A percentile compares a stretch with the other conserved stretches of the same genome.
Evolutionary conservation across 2,113 vertebrate genomes (phyloP).

Genomic region (Aegotheles bennettii): DNA sequence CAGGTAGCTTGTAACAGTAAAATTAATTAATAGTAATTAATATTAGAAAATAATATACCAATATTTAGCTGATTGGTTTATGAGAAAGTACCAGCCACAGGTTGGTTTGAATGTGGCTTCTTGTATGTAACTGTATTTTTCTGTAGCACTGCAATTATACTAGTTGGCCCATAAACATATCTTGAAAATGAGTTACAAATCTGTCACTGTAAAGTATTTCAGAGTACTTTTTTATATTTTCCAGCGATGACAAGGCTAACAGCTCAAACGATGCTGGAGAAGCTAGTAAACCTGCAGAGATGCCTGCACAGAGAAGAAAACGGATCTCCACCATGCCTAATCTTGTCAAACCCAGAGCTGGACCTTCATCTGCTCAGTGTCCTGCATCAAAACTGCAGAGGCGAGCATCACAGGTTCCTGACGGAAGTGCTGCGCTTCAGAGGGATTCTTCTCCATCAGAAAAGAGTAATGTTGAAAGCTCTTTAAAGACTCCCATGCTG

Average conservation of each 20-base stretch:
- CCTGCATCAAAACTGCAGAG: slow-evolving; percentile 46
- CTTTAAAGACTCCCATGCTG: slow-evolving; percentile 25
- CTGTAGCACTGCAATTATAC: background rate
- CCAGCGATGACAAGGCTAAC: slow-evolving; percentile 68
- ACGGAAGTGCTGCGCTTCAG: background rate
- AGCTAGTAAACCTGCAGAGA: slow-evolving; percentile 47
- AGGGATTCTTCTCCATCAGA: background rate
- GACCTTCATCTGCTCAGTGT: slow-evolving; percentile 57
- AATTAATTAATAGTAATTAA: background rate
- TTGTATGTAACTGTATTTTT: background rate
- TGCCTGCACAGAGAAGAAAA: slow-evolving; percentile 83
- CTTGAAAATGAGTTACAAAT: background rate
- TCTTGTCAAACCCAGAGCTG: slow-evolving; percentile 72
- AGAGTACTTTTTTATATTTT: slow-evolving; percentile 5
- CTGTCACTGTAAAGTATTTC: background rate
- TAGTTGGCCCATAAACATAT: background rate
- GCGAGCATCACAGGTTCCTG: slow-evolving; percentile 19
- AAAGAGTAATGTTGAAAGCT: slow-evolving; percentile 11
- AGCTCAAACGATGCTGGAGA: slow-evolving; percentile 43
- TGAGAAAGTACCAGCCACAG: background rate
- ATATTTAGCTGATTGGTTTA: background rate
- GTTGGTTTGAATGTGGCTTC: background rate
- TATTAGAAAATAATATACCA: background rate
- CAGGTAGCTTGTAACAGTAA: background rate
- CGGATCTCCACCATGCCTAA: slow-evolving; percentile 82